These are phyloP conservation scores for Mormyrus lacerda DNA, from an alignment of 2,113 vertebrate species.

Conservation along the genomic window DNA sequence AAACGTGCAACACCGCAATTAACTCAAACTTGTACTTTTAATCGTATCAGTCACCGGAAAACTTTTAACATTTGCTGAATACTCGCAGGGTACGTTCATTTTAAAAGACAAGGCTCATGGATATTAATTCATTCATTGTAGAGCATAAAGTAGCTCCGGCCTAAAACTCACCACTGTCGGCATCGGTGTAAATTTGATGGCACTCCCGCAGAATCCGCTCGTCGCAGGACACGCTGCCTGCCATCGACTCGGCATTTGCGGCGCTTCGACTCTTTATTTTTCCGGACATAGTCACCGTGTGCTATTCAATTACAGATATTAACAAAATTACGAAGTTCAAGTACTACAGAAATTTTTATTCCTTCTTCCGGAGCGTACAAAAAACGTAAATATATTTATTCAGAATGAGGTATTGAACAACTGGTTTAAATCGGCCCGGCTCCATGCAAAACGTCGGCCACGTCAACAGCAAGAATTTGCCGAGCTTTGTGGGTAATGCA, in stretches of 20 bases:
- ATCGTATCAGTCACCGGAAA: background rate
- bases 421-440: slow-evolving; percentile 64
- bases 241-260: slow-evolving; percentile 55
- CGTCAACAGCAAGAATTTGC: slow-evolving; percentile 24
- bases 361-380: background rate
- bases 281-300: slow-evolving; percentile 55
- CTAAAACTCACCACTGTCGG: slow-evolving; percentile 57
- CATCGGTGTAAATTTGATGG: slow-evolving; percentile 63
- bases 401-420: background rate
- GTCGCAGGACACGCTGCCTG: slow-evolving; percentile 57
- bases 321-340: background rate
- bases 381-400: background rate
- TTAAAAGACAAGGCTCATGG: background rate
- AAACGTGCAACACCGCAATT: background rate
- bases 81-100: background rate
- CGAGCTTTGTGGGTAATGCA: slow-evolving; percentile 48
- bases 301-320: background rate
- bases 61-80: background rate
- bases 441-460: slow-evolving; percentile 47
- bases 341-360: too few species aligned
- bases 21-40: background rate
- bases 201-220: slow-evolving; percentile 68
- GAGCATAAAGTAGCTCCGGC: background rate
- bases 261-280: slow-evolving; percentile 60
- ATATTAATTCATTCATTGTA: background rate